Evolutionary conservation across 2,888 invertebrate species (phyloP).

Genomic region (Dasysyrphus albostriatus): DNA sequence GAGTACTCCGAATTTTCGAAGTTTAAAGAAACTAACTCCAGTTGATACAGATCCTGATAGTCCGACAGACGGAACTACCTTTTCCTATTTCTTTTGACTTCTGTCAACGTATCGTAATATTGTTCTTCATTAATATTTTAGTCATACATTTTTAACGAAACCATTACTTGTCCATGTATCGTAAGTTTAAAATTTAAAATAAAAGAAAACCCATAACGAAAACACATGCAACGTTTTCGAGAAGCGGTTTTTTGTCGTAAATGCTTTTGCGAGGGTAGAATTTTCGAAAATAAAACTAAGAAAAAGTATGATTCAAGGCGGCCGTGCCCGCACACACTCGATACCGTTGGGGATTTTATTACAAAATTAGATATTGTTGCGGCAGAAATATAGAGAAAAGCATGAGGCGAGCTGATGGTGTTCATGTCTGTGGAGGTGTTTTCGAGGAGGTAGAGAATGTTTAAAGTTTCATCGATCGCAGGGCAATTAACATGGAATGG

Average conservation of each 20-base stretch:
- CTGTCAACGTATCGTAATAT: neutral
- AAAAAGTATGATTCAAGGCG: constrained; percentile 47
- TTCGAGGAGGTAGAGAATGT: constrained; percentile 28
- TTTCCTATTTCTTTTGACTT: neutral
- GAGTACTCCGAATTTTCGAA: too few species aligned
- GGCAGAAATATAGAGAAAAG: neutral
- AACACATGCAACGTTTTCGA: constrained; percentile 72
- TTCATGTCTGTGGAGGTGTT: constrained; percentile 41
- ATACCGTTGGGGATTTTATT: constrained; percentile 56
- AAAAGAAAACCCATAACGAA: neutral
- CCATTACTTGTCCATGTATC: neutral
- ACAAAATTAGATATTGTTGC: constrained; percentile 51
- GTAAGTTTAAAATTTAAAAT: neutral
- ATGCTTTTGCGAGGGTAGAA: constrained; percentile 61
- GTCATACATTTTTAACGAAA: neutral
- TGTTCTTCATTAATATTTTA: too few species aligned
- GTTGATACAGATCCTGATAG: too few species aligned
- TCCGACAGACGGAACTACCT: too few species aligned
- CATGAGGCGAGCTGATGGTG: neutral
- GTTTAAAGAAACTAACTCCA: too few species aligned
- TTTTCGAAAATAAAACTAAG: constrained; percentile 76
- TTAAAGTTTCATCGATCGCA: constrained; percentile 65
- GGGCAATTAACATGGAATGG: constrained; percentile 54
- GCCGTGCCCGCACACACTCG: constrained; percentile 58
- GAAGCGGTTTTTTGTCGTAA: constrained; percentile 76